Conservation (phyloP, 2,888 invertebrate species). For the Sinelater perroti region DNA sequence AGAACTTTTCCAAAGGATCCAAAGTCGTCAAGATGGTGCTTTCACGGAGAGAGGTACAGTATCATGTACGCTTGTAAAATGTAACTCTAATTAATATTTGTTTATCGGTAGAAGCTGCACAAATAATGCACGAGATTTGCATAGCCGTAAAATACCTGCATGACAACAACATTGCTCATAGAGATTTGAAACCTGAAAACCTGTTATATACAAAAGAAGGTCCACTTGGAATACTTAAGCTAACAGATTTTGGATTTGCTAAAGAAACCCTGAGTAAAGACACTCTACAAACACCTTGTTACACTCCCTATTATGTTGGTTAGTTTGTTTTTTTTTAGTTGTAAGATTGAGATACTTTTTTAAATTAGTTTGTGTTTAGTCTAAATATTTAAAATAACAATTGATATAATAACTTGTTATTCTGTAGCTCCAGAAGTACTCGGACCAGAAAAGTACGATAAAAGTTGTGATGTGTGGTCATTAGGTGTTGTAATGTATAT, state of each 20-base stretch:
- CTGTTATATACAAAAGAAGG: constrained; percentile 84
- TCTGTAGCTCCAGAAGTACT: constrained; percentile 74
- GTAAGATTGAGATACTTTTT: not conserved
- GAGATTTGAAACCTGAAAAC: constrained; percentile 98
- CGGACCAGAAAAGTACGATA: constrained; percentile 97
- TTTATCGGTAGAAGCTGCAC: constrained; percentile 83
- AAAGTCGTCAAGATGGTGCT: constrained; percentile 92
- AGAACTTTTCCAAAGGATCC: constrained; percentile 96
- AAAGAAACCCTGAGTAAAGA: constrained; percentile 89
- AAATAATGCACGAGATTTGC: constrained; percentile 96
- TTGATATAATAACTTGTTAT: not conserved
- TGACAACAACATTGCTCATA: constrained; percentile 93
- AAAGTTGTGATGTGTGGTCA: constrained; percentile 99
- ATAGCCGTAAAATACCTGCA: constrained; percentile 94
- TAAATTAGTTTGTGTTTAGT: constrained; percentile 2
- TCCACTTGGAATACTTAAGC: constrained; percentile 83
- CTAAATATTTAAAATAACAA: too few relatives aligned
- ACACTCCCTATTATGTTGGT: constrained; percentile 99
- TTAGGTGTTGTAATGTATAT: constrained; percentile 99
- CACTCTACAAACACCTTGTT: constrained; percentile 96
- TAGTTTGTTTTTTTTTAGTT: constrained; percentile 59
- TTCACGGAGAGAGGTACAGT: constrained; percentile 88
- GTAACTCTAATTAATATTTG: constrained; percentile 15
- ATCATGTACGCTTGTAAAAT: not conserved
- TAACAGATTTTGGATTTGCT: constrained; percentile 99